Evolutionary conservation across 2,888 invertebrate species (phyloP), one percentile per base, ranked within the genome.

Genomic region (Alcis repandata): DNA sequence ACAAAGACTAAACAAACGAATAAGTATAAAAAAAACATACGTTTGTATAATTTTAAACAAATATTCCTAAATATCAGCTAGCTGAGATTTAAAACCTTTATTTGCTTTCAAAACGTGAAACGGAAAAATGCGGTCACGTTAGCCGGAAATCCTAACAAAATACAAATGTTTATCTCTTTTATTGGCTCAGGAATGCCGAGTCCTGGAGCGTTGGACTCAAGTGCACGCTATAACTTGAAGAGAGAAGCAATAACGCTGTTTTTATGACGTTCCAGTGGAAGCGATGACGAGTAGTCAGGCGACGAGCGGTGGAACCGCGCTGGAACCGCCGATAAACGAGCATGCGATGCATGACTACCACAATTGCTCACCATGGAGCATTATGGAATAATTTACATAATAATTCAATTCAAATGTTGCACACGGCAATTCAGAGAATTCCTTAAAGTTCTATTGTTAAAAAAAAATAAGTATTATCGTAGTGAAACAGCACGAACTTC

Each of bases 251-350:
- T 53, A 40, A 40, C 38, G 53, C 20, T 11, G 51, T 22, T 40
- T 27, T 53, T 53, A 53, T 40, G 53, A 40, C 22, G 4, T 20
- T 36, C 36, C n/a, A 22, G 46, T 22, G 40, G 15, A 8, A 53
- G 20, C 40, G 11, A 53, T 40, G 53, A 19, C n/a, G 10, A 53
- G 40, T 1, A 53, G 53, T 40, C 53, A 53, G 53, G 40, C 53
- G 53, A 53, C n/a, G 1, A 20, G 20, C 46, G 10, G 41, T 13
- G 17, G 13, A 11, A 1, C 2, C 3, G 19, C 17, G 19, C 19
- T 41, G 15, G 13, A 45, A 45, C 22, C 20, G 1, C 20, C 45
- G 45, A 20, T 1, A 45, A 3, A 13, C 20, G 11, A 20, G 48
- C 48, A 48, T 15, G 45, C 20, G 4, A 40, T 40, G 40, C 15